phyloP scores from a whole-genome alignment of 2,888 invertebrate species.

The Opisthograptis luteolata region DNA sequence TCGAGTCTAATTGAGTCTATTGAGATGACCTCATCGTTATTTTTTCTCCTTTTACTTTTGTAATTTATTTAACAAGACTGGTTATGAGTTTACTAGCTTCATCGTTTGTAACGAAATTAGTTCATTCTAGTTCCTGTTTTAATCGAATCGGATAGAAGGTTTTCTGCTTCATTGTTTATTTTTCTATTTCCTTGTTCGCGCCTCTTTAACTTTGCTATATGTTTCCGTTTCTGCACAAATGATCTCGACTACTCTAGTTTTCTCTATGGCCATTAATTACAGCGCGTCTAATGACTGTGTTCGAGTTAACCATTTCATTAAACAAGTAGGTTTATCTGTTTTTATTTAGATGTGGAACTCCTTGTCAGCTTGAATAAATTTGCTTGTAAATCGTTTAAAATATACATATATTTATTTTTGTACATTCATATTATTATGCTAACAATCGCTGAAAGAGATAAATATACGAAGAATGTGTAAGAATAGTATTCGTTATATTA shows the following conservation, averaged over 20 bases:
- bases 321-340: conserved; percentile 27
- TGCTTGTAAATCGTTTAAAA: no score
- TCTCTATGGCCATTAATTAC: conserved; percentile 21
- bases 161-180: conserved; percentile 8
- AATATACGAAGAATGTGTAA: neutral
- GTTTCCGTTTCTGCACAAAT: conserved; percentile 39
- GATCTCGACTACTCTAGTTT: conserved; percentile 26
- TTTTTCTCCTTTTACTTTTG: conserved; percentile 45
- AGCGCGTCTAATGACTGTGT: conserved; percentile 13
- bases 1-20: conserved; percentile 4
- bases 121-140: neutral
- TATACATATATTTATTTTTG: no score
- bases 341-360: no score
- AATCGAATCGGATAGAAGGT: neutral
- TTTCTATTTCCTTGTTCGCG: neutral
- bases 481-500: conserved; percentile 1
- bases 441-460: neutral
- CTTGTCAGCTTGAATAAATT: no score
- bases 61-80: conserved; percentile 36
- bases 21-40: no score
- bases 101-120: neutral
- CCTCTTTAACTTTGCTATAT: conserved; percentile 33
- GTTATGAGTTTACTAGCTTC: conserved; percentile 16
- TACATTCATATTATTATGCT: neutral
- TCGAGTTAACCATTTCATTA: conserved; percentile 22